Conservation (phyloP, 2,113 vertebrate species). For the Pseudolaguvia tuberculata region DNA sequence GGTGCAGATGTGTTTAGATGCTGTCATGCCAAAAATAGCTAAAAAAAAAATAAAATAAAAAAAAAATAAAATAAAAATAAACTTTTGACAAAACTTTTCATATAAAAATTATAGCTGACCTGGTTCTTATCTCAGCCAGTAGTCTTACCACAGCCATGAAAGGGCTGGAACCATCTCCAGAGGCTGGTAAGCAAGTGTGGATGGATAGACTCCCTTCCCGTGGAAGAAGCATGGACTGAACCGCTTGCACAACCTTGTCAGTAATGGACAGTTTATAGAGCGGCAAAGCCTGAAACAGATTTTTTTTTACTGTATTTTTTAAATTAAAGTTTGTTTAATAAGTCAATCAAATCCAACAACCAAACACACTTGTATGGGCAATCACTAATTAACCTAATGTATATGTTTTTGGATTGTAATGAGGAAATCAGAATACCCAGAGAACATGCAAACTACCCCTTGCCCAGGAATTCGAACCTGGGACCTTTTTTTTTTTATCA, state of each 20-base stretch:
- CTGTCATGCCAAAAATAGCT: neutral
- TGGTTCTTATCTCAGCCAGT: conserved; percentile 94
- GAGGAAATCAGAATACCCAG: too few relatives aligned
- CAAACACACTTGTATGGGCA: too few relatives aligned
- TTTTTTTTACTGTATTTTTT: too few relatives aligned
- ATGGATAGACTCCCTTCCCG: conserved; percentile 99
- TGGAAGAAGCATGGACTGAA: conserved; percentile 98
- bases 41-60: neutral
- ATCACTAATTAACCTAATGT: too few relatives aligned
- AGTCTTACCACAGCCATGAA: conserved; percentile 96
- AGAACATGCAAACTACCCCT: too few relatives aligned
- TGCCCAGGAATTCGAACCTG: too few relatives aligned
- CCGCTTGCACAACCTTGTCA: conserved; percentile 97
- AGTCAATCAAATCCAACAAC: too few relatives aligned
- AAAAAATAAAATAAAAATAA: neutral
- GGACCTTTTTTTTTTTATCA: too few relatives aligned
- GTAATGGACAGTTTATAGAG: conserved; percentile 98
- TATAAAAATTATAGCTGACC: conserved; percentile 63
- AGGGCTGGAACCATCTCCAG: conserved; percentile 93
- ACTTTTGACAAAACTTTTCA: neutral
- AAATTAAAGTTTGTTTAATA: too few relatives aligned
- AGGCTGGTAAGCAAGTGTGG: conserved; percentile 93
- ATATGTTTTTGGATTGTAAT: too few relatives aligned
- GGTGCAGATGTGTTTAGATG: too few relatives aligned
- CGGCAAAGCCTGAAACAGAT: conserved; percentile 81